phyloP scores from a whole-genome alignment of 1,140 invertebrate genomes.

The Drosophila parvula region DNA sequence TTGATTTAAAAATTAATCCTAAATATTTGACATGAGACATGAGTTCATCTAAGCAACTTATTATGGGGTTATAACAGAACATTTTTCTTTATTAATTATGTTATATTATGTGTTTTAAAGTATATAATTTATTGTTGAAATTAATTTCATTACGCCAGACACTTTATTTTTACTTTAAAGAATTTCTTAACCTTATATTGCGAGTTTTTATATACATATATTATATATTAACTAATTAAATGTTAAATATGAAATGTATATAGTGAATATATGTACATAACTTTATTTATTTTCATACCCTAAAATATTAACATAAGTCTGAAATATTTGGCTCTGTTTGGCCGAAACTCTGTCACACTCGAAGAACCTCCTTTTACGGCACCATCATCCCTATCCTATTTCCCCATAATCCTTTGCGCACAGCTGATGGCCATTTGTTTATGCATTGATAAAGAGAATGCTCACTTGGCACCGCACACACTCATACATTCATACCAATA shows the following conservation, averaged over 20 bases:
- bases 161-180: neutral
- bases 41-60: too few relatives aligned
- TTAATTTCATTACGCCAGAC: too few relatives aligned
- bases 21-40: too few relatives aligned
- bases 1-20: too few relatives aligned
- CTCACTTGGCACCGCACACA: constrained; percentile 6
- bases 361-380: neutral
- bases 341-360: neutral
- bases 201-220: neutral
- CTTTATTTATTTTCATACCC: neutral
- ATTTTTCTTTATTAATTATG: too few relatives aligned
- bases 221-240: neutral
- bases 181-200: neutral
- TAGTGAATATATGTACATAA: neutral
- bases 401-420: constrained; percentile 22
- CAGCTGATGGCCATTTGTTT: constrained; percentile 68
- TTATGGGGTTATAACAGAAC: too few relatives aligned
- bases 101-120: too few relatives aligned
- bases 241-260: neutral
- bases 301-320: neutral
- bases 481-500: neutral
- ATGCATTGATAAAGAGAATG: constrained; percentile 59
- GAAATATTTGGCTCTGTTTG: neutral
- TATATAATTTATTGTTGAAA: neutral
- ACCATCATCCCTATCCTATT: constrained; percentile 2